Evolutionary conservation across 2,888 invertebrate genomes (phyloP), one percentile per base, ranked within the genome.

Genomic region (Pammene aurita): DNA sequence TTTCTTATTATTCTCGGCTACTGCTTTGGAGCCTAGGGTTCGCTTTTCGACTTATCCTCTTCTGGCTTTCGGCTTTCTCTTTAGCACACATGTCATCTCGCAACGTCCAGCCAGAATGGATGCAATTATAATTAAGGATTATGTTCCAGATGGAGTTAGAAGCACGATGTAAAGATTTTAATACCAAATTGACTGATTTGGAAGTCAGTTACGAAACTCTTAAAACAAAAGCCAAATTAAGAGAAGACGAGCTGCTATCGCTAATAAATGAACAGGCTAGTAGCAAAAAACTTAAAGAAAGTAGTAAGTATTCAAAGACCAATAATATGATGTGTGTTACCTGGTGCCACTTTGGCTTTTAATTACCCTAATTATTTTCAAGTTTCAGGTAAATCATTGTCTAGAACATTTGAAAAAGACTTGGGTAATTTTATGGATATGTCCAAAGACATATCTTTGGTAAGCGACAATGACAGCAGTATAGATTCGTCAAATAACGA

Each of bases 161-260:
- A 79, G 71, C 74, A 11, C 77, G 75, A 44, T 87, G 86, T 72
- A 79, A 82, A 56, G 78, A 80, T 10, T 86, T 80, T 63, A 77
- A 75, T 16, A 86, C 81, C 7, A 87, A 86, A 74, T 70, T 92
- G 42, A 91, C 87, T 11, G 93, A 93, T 72, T 84, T 82, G 74
- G 93, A 94, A 77, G 93, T 93, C 64, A 90, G 92, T 76, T 93
- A 90, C 74, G 92, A 94, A 71, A 90, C 89, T 18, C 83, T 93
- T 7, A 89, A 92, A 79, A 85, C 83, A 7, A 94, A 93, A 76
- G 83, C 92, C 7, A 93, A 92, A 77, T 84, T 79, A 0, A 87
- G 95, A 63, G 94, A 94, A 83, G 84, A 85, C 41, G 94, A 95
- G 77, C 78, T 94, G 6, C 73, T 94, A 0, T 88, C 89, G 1